Evolutionary conservation across 1,140 invertebrate genomes (phyloP).

Genomic region (Amyelois transitella): DNA sequence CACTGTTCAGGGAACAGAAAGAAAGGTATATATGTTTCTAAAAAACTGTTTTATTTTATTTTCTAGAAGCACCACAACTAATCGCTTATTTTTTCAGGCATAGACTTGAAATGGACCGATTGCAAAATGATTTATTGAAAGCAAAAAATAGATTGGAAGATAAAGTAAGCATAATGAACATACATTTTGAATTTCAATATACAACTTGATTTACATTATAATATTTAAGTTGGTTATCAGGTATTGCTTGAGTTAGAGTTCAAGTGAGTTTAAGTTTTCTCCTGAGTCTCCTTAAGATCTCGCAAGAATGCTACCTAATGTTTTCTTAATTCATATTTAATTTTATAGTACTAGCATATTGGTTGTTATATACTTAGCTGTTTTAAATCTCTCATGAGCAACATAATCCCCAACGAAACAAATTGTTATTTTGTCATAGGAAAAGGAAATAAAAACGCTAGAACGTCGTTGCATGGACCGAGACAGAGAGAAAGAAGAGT

Average conservation of each 20-base stretch:
- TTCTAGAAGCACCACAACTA: neutral
- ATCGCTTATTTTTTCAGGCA: slow-evolving; percentile 41
- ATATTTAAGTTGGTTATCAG: too few species aligned
- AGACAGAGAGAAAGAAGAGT: slow-evolving; percentile 71
- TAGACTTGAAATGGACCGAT: slow-evolving; percentile 62
- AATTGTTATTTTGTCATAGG: slow-evolving; percentile 25
- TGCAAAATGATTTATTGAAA: slow-evolving; percentile 66
- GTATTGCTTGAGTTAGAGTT: too few species aligned
- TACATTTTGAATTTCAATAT: neutral
- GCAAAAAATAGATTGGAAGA: slow-evolving; percentile 61
- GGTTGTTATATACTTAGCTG: too few species aligned
- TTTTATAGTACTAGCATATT: too few species aligned
- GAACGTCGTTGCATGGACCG: slow-evolving; percentile 71
- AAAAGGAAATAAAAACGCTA: slow-evolving; percentile 71
- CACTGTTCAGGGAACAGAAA: slow-evolving; percentile 68
- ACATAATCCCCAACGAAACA: neutral
- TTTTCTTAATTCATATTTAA: too few species aligned
- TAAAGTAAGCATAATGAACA: slow-evolving; percentile 42
- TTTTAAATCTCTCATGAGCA: neutral
- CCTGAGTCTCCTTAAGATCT: too few species aligned
- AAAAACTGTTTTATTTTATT: slow-evolving; percentile 6
- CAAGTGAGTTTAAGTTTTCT: too few species aligned
- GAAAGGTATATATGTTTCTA: slow-evolving; percentile 42
- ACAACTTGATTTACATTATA: neutral
- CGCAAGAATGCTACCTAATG: too few species aligned